phyloP scores from a whole-genome alignment of 2,888 invertebrate species.

The Pseudanteris insignis region DNA sequence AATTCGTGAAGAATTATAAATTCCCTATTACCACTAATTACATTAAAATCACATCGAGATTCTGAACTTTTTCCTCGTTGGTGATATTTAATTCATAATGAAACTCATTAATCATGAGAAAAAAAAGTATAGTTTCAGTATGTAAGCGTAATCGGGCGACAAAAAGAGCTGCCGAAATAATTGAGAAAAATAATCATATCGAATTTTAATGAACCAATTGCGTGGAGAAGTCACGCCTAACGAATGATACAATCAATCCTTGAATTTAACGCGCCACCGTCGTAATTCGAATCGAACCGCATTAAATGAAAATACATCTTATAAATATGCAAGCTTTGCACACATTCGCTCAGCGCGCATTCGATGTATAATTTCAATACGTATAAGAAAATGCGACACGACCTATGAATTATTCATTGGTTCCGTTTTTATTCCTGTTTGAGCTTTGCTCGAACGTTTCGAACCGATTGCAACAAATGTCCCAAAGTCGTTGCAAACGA shows the following conservation, averaged over 20 bases:
- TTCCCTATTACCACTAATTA: too few species aligned
- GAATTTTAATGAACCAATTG: slow-evolving; percentile 16
- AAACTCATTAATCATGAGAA: background rate
- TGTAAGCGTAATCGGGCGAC: too few species aligned
- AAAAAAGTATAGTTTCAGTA: too few species aligned
- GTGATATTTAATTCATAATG: background rate
- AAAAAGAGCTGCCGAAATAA: too few species aligned
- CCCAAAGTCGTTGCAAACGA: slow-evolving; percentile 13
- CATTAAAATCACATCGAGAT: too few species aligned
- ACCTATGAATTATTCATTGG: slow-evolving; percentile 26
- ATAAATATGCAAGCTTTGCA: slow-evolving; percentile 26
- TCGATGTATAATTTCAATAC: slow-evolving; percentile 26
- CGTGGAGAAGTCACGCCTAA: slow-evolving; percentile 3
- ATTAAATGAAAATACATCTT: slow-evolving; percentile 26
- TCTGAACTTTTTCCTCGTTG: too few species aligned
- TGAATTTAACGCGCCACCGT: slow-evolving; percentile 1
- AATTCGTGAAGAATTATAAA: too few species aligned
- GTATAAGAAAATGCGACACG: slow-evolving; percentile 27
- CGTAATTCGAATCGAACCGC: slow-evolving; percentile 11
- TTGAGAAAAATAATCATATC: slow-evolving; percentile 13
- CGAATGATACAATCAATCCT: slow-evolving; percentile 15
- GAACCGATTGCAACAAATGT: slow-evolving; percentile 17
- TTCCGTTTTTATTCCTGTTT: slow-evolving; percentile 7
- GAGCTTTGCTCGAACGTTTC: background rate
- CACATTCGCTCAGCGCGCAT: slow-evolving; percentile 12